These are phyloP conservation scores for Sebastes wilsoni DNA, from an alignment of 2,797 vertebrate species.

Conservation along the genomic window DNA sequence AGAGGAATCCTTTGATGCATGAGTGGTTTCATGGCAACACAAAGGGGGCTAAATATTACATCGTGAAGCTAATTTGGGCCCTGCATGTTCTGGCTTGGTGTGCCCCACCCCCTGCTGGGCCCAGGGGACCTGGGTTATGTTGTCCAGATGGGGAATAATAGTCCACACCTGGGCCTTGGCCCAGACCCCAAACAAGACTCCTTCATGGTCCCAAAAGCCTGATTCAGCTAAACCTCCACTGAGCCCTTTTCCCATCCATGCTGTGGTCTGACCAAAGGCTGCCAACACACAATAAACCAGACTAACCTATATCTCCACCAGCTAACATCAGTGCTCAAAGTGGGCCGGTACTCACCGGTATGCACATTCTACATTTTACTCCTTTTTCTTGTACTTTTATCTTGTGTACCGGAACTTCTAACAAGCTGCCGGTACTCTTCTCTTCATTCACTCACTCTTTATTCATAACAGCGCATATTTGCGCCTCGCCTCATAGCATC, in stretches of 20 bases:
- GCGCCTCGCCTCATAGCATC: too few relatives aligned
- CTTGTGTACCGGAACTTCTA: not conserved
- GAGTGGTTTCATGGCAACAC: constrained; percentile 61
- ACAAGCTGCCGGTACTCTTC: not conserved
- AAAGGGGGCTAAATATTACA: constrained; percentile 46
- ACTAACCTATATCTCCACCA: not conserved
- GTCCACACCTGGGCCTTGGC: constrained; percentile 72
- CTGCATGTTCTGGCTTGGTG: constrained; percentile 54
- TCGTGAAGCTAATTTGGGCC: constrained; percentile 62
- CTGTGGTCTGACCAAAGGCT: constrained; percentile 38
- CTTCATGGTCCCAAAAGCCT: constrained; percentile 50
- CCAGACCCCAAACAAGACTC: constrained; percentile 37
- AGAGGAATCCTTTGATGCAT: constrained; percentile 42
- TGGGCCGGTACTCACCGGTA: too few relatives aligned
- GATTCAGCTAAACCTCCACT: constrained; percentile 70
- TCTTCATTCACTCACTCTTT: not conserved
- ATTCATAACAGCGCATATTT: too few relatives aligned
- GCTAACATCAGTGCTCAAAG: not conserved
- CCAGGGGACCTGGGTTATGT: constrained; percentile 65
- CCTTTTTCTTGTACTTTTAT: not conserved
- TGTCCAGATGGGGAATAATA: constrained; percentile 80
- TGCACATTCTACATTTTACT: not conserved
- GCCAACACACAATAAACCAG: constrained; percentile 33
- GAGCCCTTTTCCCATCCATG: constrained; percentile 45
- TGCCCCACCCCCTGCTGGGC: constrained; percentile 49